These are phyloP conservation scores for Hemiscyllium ocellatum DNA, from an alignment of 2,113 vertebrate genomes.

Conservation along the genomic window DNA sequence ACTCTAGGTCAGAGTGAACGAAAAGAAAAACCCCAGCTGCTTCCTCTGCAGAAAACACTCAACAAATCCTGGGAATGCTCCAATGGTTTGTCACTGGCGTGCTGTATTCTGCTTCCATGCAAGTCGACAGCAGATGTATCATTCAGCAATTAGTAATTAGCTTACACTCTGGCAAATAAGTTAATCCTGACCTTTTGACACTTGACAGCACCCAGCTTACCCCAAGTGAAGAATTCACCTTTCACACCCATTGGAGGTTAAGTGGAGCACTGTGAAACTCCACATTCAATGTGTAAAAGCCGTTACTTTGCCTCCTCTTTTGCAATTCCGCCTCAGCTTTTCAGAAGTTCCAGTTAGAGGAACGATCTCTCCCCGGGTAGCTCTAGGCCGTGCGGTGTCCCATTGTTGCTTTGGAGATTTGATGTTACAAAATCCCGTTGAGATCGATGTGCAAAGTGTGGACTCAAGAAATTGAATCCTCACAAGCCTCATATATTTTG, in stretches of 20 bases:
- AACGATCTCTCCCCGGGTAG: background rate
- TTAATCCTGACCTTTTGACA: background rate
- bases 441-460: background rate
- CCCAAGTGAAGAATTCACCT: background rate
- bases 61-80: background rate
- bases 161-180: background rate
- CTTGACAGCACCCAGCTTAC: background rate
- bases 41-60: background rate
- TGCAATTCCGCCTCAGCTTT: background rate
- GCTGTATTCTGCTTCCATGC: too few species aligned
- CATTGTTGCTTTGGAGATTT: background rate
- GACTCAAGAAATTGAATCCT: background rate
- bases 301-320: background rate
- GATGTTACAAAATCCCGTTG: background rate
- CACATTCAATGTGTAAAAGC: background rate
- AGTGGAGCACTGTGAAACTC: background rate
- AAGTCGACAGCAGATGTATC: background rate
- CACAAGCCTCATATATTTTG: background rate
- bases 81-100: background rate
- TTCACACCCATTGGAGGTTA: slow-evolving; percentile 8
- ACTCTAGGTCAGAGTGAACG: background rate
- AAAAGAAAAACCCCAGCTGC: background rate
- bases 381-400: background rate
- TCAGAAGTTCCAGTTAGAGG: background rate
- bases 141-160: background rate